Evolutionary conservation across 2,888 invertebrate genomes (phyloP), one percentile per base, ranked within the genome.

Genomic region (Microchrysa polita): DNA sequence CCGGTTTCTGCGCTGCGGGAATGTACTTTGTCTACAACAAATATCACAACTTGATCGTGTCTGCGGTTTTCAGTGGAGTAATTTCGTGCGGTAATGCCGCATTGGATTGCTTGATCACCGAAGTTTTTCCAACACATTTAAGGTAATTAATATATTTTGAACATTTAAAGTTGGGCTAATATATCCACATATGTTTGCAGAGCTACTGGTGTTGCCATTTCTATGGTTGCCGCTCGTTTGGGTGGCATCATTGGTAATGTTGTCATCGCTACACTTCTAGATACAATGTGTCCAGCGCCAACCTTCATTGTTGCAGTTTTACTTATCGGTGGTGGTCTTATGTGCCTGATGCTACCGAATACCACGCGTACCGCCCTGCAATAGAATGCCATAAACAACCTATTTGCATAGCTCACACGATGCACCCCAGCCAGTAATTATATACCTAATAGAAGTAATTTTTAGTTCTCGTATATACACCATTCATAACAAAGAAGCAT

Each of bases 41-140:
- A 83, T 88, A 90, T 59, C 93, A 94, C 83, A 94, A 94, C 85
- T 87, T 94, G 77, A 88, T 93, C 73, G 93, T 94, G 60, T 92
- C 93, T 80, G 94, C 94, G 74, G 88, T 93, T 80, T 94, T 94
- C 86, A 94, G 93, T 82, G 93, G 93, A 67, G 93, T 94, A 74
- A 94, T 94, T 78, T 94, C 94, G 73, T 94, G 94, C 83, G 94
- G 94, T 77, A 94, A 94, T 85, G 94, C 94, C 71, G 93, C 96
- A 4, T 87, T 96, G 76, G 96, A 96, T 87, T 96, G 96, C 82
- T 89, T 97, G 78, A 94, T 94, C 81, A 95, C 95, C 23, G 97
- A 97, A 87, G 93, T 96, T 76, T 96, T 96, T 84, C 96, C 96
- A 44, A 96, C 96, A 55, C 92, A 94, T 85, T 88, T 96, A 81